Percentiles rank a stretch among this genome's conserved stretches.
Conservation (phyloP, 1,140 invertebrate species). For the Megathymus violae region DNA sequence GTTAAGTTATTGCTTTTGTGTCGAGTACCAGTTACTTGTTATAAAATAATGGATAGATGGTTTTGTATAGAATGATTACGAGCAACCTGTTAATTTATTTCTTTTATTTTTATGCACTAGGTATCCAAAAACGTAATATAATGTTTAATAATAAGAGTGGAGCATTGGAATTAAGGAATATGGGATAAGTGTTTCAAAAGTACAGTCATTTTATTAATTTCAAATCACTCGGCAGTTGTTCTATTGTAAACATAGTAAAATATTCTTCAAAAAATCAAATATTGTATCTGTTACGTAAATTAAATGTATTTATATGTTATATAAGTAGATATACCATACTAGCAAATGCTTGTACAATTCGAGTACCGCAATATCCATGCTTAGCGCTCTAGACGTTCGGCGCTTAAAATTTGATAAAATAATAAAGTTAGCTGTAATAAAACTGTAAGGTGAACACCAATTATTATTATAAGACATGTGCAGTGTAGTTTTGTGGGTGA, state of each 20-base stretch:
- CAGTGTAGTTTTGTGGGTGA: conserved; percentile 14
- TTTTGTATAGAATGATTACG: conserved; percentile 19
- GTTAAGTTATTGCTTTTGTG: background rate
- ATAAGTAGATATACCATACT: no score
- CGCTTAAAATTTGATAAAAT: no score
- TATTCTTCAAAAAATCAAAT: no score
- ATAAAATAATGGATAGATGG: conserved; percentile 5
- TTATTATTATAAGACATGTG: conserved; percentile 48
- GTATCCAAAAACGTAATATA: conserved; percentile 35
- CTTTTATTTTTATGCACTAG: conserved; percentile 30
- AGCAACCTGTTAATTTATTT: conserved; percentile 23
- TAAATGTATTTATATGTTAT: background rate
- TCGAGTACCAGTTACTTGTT: no score
- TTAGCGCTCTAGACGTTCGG: no score
- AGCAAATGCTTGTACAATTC: no score
- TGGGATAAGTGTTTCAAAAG: background rate
- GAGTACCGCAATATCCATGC: no score
- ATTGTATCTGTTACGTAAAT: no score
- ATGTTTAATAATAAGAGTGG: background rate
- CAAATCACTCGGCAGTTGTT: no score
- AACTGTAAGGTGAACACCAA: conserved; percentile 65
- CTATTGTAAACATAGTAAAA: no score
- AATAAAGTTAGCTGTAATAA: conserved; percentile 22
- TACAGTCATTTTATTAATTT: background rate
- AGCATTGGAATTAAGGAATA: background rate